Conservation (phyloP, 2,888 invertebrate species). For the Elmis aenea region DNA sequence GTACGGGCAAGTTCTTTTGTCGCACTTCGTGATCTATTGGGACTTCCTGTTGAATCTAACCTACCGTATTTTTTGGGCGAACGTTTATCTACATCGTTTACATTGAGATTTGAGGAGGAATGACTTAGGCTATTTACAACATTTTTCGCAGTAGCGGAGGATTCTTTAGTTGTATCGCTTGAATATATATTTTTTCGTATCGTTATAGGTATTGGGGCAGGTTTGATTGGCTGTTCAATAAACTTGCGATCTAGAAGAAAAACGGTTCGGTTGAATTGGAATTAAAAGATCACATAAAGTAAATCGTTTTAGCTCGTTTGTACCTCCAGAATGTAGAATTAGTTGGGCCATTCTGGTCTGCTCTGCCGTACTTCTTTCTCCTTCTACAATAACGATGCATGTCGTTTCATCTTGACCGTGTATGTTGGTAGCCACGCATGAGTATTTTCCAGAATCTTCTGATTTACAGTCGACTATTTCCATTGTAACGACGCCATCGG, state of each 20-base stretch:
- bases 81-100: slow-evolving; percentile 48
- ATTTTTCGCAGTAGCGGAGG: too few species aligned
- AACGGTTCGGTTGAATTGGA: background rate
- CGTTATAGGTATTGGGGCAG: slow-evolving; percentile 71
- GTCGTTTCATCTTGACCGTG: slow-evolving; percentile 94
- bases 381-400: slow-evolving; percentile 94
- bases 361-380: slow-evolving; percentile 70
- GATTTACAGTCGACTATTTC: slow-evolving; percentile 94
- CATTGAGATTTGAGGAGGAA: slow-evolving; percentile 43
- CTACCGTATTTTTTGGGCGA: slow-evolving; percentile 62
- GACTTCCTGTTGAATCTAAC: slow-evolving; percentile 71
- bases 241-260: slow-evolving; percentile 67
- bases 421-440: slow-evolving; percentile 86
- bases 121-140: too few species aligned
- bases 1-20: slow-evolving; percentile 85
- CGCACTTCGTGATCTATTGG: slow-evolving; percentile 80
- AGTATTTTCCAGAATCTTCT: slow-evolving; percentile 94
- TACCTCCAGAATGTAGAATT: slow-evolving; percentile 79
- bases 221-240: slow-evolving; percentile 78
- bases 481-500: slow-evolving; percentile 94
- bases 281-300: slow-evolving; percentile 1
- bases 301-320: slow-evolving; percentile 13
- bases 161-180: too few species aligned
- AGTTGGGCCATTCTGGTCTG: slow-evolving; percentile 81
- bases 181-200: slow-evolving; percentile 51